A percentile compares a stretch with the other conserved stretches of the same genome.
phyloP scores from a whole-genome alignment of 1,140 invertebrate species.

The Manduca sexta region DNA sequence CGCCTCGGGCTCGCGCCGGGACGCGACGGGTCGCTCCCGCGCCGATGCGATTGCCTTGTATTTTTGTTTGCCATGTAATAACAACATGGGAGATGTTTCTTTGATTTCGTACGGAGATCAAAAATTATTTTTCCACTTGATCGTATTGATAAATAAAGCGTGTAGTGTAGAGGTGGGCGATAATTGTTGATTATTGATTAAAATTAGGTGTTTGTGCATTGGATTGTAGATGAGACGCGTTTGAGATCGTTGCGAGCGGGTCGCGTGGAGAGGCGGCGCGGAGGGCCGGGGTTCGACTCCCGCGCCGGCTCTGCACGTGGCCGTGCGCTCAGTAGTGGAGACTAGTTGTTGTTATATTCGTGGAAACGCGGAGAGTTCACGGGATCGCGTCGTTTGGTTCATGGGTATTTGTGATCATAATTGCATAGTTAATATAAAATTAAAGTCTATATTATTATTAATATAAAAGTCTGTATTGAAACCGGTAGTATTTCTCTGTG shows the following conservation, averaged over 20 bases:
- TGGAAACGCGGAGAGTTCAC: constrained; percentile 32
- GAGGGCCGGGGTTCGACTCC: neutral
- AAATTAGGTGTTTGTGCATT: constrained; percentile 68
- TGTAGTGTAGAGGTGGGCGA: constrained; percentile 66
- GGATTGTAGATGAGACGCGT: constrained; percentile 48
- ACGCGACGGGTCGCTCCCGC: constrained; percentile 9
- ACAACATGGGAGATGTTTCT: constrained; percentile 48
- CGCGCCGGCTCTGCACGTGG: neutral
- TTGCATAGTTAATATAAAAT: constrained; percentile 57
- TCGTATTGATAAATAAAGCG: constrained; percentile 59
- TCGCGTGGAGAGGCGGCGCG: constrained; percentile 5
- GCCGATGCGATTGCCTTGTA: constrained; percentile 39
- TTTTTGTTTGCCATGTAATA: constrained; percentile 55
- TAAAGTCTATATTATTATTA: constrained; percentile 45
- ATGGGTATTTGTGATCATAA: constrained; percentile 64
- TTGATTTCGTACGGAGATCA: constrained; percentile 63
- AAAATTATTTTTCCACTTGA: constrained; percentile 71
- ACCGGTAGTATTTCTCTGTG: constrained; percentile 31
- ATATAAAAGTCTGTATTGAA: constrained; percentile 33
- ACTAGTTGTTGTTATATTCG: constrained; percentile 54
- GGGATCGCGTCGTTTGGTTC: constrained; percentile 56
- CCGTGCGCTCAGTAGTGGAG: constrained; percentile 31
- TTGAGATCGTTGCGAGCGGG: constrained; percentile 12
- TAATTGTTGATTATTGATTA: constrained; percentile 73
- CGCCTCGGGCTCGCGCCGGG: neutral